Percentiles rank a stretch among this genome's conserved stretches.
Conservation (phyloP, 2,888 invertebrate species). For the Callyntrura guangdongensis region DNA sequence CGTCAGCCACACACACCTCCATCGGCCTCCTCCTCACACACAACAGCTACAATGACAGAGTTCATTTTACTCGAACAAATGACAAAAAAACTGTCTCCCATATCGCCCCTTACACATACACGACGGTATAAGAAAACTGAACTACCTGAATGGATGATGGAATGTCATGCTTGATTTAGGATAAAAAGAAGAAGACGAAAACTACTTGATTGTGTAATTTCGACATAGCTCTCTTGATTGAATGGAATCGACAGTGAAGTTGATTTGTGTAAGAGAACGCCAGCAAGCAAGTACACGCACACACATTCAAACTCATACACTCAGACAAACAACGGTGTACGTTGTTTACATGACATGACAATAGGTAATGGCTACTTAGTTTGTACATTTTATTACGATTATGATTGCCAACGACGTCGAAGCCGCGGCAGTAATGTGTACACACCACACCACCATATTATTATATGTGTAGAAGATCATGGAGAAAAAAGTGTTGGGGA, state of each 20-base stretch:
- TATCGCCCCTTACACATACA: background rate
- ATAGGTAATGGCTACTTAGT: slow-evolving; percentile 34
- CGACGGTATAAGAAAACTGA: background rate
- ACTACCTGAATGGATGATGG: slow-evolving; percentile 32
- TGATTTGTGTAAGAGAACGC: background rate
- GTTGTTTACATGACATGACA: slow-evolving; percentile 50
- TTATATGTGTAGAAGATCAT: background rate
- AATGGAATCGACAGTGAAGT: slow-evolving; percentile 32
- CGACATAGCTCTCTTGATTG: slow-evolving; percentile 60
- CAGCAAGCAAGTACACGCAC: background rate
- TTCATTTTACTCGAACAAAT: slow-evolving; percentile 1
- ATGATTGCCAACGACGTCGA: background rate
- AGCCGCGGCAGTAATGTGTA: background rate
- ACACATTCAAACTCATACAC: background rate
- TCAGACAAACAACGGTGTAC: background rate
- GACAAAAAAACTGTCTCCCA: slow-evolving; percentile 15
- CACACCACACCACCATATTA: background rate
- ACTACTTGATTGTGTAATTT: slow-evolving; percentile 66
- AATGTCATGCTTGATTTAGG: slow-evolving; percentile 55
- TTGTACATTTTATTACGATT: slow-evolving; percentile 37
- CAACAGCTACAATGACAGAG: background rate
- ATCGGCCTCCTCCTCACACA: background rate
- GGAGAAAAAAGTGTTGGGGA: background rate
- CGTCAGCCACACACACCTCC: background rate
- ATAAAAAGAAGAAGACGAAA: slow-evolving; percentile 31